Base-by-base conservation (phyloP, 2,888 invertebrate genomes). In the Tricholauxania praeusta region DNA sequence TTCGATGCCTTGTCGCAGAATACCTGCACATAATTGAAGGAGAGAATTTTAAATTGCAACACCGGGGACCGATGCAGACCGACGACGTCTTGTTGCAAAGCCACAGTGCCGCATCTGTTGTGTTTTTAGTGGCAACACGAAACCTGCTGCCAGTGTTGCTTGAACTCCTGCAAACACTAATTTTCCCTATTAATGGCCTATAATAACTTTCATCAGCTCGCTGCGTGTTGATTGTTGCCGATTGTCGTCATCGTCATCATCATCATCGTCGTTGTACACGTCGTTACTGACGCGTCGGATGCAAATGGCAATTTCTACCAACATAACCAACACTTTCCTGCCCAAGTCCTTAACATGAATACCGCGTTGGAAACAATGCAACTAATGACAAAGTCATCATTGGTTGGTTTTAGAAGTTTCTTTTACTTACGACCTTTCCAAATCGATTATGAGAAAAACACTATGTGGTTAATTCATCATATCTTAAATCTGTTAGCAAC, bases 161-260 rank as follows among this genome's bases (percentile, higher is more conserved):
- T 78, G 76, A 77, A n/a, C 55, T 49, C 82, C 81, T 81, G 81
- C 81, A 81, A 81, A 82, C 81, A 82, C 80, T 81, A 81, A 82
- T 81, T 82, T 81, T 78, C 74, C 79, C 80, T 80, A 80, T 81
- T 81, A 82, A 82, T 82, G 81, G 81, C 76, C 39, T 76, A 78
- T 82, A 81, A 81, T 80, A 80, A 81, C 78, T 80, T 80, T 79
- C 78, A 78, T 71, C 68, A 72, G 72, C 59, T 72, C 60, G 28
- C 72, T 76, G 68, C 66, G 67, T 68, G 72, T 64, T 72, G 72
- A 63, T 52, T 60, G 67, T 66, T 32, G 66, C n/a, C 55, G 57
- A 68, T 70, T 70, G 70, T 68, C 55, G 68, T 57, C 55, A 19
- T 63, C 51, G 60, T 49, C 49, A 19, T 6, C 51, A 39, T 70